Evolutionary conservation across 2,888 invertebrate genomes (phyloP).

Genomic region (Tribolium freemani): DNA sequence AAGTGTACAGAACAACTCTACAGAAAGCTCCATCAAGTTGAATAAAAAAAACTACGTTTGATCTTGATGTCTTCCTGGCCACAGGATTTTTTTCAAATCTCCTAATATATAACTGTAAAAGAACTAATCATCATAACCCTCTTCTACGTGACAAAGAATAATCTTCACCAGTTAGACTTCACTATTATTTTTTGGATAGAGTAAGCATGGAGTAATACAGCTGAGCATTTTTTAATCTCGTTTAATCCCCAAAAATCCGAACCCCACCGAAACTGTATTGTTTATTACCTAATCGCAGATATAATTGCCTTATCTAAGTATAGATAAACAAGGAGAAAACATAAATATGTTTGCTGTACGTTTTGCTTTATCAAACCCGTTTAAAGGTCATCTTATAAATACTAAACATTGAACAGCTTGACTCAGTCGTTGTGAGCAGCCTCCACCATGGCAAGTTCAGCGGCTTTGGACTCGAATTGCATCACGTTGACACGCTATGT

Average conservation of each 20-base stretch:
- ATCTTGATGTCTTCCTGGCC: too few relatives aligned
- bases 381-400: conserved; percentile 32
- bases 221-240: too few relatives aligned
- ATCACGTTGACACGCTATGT: conserved; percentile 96
- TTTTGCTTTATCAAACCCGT: conserved; percentile 7
- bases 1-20: background rate
- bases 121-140: too few relatives aligned
- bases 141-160: too few relatives aligned
- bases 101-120: too few relatives aligned
- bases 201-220: too few relatives aligned
- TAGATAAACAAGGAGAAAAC: background rate
- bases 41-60: too few relatives aligned
- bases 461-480: conserved; percentile 85
- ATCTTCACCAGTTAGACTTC: too few relatives aligned
- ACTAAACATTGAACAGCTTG: conserved; percentile 11
- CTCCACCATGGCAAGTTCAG: background rate
- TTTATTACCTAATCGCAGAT: background rate
- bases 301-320: background rate
- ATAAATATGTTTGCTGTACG: conserved; percentile 1
- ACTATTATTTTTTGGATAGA: too few relatives aligned
- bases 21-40: background rate
- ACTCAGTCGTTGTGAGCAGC: conserved; percentile 2
- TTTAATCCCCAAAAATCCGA: too few relatives aligned
- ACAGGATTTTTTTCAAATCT: too few relatives aligned
- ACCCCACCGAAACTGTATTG: too few relatives aligned